A percentile compares a stretch with the other conserved stretches of the same genome.
Evolutionary conservation across 2,113 vertebrate genomes (phyloP).

Genomic region (Canis aureus): DNA sequence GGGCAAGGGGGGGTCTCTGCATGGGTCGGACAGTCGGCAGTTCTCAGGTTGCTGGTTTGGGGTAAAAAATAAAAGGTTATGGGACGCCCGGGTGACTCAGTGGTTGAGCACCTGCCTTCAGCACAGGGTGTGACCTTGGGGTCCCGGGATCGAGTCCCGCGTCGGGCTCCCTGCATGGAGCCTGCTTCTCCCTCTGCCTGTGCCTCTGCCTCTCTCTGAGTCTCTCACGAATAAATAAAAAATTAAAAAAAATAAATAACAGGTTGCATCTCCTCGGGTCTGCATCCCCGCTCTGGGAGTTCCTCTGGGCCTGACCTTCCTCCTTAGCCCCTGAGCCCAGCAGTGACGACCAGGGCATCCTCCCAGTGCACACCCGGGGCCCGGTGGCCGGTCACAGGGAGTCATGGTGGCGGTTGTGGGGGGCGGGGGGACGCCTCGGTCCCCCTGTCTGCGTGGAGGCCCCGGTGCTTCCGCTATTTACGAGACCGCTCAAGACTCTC

Average conservation of each 20-base stretch:
- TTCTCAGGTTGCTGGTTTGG: not conserved
- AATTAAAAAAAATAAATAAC: not conserved
- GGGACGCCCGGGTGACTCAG: too few species aligned
- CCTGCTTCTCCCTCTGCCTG: too few species aligned
- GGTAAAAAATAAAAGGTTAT: not conserved
- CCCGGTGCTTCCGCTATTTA: not conserved
- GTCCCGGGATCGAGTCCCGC: too few species aligned
- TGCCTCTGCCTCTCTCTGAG: too few species aligned
- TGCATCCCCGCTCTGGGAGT: not conserved
- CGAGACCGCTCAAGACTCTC: conserved; percentile 64
- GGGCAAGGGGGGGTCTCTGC: not conserved
- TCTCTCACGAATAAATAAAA: too few species aligned
- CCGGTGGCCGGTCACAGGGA: not conserved
- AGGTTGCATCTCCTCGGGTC: not conserved
- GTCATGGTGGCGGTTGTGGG: not conserved
- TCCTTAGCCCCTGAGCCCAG: not conserved
- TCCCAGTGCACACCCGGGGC: fast-evolving
- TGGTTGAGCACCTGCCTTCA: too few species aligned
- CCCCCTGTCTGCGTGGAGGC: not conserved
- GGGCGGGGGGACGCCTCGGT: not conserved
- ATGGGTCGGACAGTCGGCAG: fast-evolving
- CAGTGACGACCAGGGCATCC: too few species aligned
- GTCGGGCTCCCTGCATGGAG: too few species aligned
- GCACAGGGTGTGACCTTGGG: too few species aligned
- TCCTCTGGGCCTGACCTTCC: not conserved